These are phyloP conservation scores for Phrynocephalus guinanensis DNA, from an alignment of 2,797 vertebrate genomes.

Conservation along the genomic window DNA sequence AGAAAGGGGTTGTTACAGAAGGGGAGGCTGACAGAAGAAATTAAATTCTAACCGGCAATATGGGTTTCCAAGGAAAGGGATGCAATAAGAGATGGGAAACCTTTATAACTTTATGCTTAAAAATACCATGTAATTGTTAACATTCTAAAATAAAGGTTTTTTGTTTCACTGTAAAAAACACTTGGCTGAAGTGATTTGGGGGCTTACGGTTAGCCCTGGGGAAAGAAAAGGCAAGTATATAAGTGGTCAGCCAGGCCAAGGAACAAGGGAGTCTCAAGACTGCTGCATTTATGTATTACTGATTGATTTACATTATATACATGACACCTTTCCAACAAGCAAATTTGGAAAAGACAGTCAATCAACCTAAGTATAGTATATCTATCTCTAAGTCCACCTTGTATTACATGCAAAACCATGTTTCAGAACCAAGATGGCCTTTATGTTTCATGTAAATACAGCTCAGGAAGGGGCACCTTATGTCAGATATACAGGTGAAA, in stretches of 20 bases:
- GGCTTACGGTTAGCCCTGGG: too few relatives aligned
- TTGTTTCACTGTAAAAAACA: too few relatives aligned
- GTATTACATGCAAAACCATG: background rate
- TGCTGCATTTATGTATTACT: background rate
- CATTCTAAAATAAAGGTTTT: too few relatives aligned
- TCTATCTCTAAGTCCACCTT: background rate
- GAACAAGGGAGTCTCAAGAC: background rate
- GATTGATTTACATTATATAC: constrained; percentile 16
- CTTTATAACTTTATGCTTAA: too few relatives aligned
- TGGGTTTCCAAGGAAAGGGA: too few relatives aligned
- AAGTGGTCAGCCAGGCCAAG: background rate
- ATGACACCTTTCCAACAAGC: background rate
- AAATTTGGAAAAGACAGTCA: background rate
- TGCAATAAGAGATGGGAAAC: too few relatives aligned
- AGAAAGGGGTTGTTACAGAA: too few relatives aligned
- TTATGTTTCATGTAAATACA: background rate
- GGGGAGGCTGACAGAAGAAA: too few relatives aligned
- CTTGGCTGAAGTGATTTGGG: too few relatives aligned
- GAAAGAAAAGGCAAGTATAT: too few relatives aligned
- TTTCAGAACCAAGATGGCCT: background rate
- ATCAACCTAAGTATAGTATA: background rate
- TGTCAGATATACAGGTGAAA: background rate
- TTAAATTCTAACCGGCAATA: too few relatives aligned
- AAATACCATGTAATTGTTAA: too few relatives aligned
- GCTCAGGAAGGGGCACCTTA: background rate